Base-by-base conservation (phyloP, 2,888 invertebrate species). In the Melanostoma mellinum region DNA sequence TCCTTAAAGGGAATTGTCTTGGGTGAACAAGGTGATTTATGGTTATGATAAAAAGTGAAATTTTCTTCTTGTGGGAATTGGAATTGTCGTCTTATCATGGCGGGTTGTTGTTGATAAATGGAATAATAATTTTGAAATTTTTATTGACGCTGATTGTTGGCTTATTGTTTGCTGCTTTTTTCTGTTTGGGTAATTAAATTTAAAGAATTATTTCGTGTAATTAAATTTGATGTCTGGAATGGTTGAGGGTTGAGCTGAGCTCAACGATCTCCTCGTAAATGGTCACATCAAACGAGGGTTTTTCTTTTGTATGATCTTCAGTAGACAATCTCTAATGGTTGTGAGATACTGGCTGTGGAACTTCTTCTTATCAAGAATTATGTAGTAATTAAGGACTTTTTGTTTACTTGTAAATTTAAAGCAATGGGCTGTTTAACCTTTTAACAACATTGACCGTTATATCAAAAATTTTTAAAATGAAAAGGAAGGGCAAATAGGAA, bases 61-160 rank as follows among this genome's bases (percentile, higher is more conserved):
- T 30, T 30, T 52, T 63, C 61, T 50, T 63, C 9, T 46, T 1
- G 36, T 48, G 53, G 46, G 53, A 40, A 46, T 55, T 32, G 46
- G 33, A 38, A 67, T 6, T 58, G 30, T 58, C 65, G 44, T 67
- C 79, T 84, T 84, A 84, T 84, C 84, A 30, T 38, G 30, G 38
- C 55, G 35, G 36, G n/a, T n/a, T 56, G 69, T 56, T 82, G 78
- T 56, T 82, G 78, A 78, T 78, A 74, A 67, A 82, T 65, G 73
- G 60, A 79, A 84, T 84, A 84, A 78, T 84, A 84, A 84, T 84
- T 84, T 74, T 71, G 46, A 30, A 75, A 75, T 71, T 75, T 67
- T 84, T 79, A 79, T 79, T 84, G 42, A 60, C 35, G 71, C 71
- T 84, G 74, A 84, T 84, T 78, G 84, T 35, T 71, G 53, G 9